phyloP scores from a whole-genome alignment of 2,113 vertebrate species.

The Vulpes ferrilata region DNA sequence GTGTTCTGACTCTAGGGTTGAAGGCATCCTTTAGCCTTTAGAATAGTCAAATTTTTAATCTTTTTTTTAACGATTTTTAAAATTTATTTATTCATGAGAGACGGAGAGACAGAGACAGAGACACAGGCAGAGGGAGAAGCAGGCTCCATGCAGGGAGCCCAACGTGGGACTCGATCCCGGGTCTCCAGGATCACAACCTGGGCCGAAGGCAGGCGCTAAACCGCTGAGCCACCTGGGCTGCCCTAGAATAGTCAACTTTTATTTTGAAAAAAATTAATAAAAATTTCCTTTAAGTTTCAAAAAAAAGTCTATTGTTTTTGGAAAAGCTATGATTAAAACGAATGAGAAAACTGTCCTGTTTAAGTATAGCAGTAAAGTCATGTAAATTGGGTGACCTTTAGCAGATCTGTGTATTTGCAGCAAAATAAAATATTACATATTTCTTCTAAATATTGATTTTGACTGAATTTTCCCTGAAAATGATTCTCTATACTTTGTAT shows the following conservation, averaged over 20 bases:
- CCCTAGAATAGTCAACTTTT: neutral
- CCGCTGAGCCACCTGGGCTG: no score
- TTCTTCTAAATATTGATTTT: conserved; percentile 16
- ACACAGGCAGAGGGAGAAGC: no score
- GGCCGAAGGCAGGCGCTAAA: no score
- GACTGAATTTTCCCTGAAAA: neutral
- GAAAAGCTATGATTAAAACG: neutral
- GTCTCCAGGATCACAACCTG: no score
- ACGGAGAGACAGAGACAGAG: no score
- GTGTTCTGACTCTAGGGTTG: neutral
- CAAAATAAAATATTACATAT: neutral
- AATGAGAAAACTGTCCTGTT: neutral
- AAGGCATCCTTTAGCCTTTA: neutral
- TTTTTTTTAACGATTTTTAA: no score
- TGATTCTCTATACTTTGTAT: neutral
- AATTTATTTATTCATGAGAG: no score
- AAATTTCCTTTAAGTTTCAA: neutral
- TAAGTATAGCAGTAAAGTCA: neutral
- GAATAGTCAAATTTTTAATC: neutral
- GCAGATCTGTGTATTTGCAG: neutral
- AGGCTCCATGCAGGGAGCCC: no score
- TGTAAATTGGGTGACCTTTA: neutral
- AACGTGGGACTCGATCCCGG: no score
- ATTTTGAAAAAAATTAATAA: neutral
- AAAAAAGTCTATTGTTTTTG: neutral